Evolutionary conservation across 2,113 vertebrate species (phyloP), one percentile per base, ranked within the genome.

Genomic region (Nycticryphes semicollaris): DNA sequence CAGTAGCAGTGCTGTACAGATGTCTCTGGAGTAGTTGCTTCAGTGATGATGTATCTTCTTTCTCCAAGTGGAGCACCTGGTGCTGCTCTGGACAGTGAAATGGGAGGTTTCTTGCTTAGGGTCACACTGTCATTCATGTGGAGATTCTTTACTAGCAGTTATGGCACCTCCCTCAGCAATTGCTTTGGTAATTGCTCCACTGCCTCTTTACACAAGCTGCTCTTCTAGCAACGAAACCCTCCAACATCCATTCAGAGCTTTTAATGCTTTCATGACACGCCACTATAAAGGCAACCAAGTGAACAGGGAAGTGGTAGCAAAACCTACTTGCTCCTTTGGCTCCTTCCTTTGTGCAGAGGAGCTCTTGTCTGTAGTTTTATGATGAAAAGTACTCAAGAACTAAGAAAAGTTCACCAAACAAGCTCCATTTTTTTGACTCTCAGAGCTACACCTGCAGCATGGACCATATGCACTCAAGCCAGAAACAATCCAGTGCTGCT

Each of bases 381-480:
- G 16, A n/a, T 1, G 9, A 37, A 83, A 86, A 90, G 16, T 14
- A 33, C 60, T 48, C 28, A 25, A 19, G 30, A 82, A 41, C 11
- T 45, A 33, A 47, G 37, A 57, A 10, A 51, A 41, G 68, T 43
- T 20, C 33, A 7, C 28, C 31, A 17, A 51, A 37, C 22, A 25
- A 39, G 10, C 3, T 0, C 3, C 5, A 50, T 14, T 73, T 16
- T 10, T 1, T 56, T 12, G 41, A 7, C 24, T 21, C 35, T 2
- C 39, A 10, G 84, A 75, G 50, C 51, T 30, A 68, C 63, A n/a
- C 39, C 75, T 66, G 45, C 74, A 77, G 35, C 41, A 18, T 1
- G 8, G 57, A 12, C 59, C 64, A 2, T 17, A 16, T 28, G 53
- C 22, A 7, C 3, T 0, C 21, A 3, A 35, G 18, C 54, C 66